Percentiles rank a stretch among this genome's conserved stretches.
Conservation (phyloP, 2,888 invertebrate genomes). For the Scrobipalpa costella region DNA sequence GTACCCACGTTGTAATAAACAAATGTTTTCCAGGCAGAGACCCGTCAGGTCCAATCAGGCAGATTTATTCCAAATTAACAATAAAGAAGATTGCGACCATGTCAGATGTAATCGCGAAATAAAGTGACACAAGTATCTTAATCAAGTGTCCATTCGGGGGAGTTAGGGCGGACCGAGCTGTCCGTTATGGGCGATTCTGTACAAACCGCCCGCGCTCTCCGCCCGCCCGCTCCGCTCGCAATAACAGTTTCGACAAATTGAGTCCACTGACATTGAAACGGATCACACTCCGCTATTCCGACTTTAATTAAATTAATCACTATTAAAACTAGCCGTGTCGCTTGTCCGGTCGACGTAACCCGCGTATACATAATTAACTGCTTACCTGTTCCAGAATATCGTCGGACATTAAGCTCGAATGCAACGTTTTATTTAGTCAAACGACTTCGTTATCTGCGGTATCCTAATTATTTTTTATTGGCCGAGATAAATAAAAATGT, state of each 20-base stretch:
- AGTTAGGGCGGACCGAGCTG: conserved; percentile 65
- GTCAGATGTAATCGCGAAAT: conserved; percentile 74
- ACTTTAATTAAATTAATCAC: conserved; percentile 33
- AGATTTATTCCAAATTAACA: conserved; percentile 63
- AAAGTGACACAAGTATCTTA: conserved; percentile 78
- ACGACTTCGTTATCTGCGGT: conserved; percentile 22
- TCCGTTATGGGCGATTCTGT: conserved; percentile 70
- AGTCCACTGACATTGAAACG: conserved; percentile 67
- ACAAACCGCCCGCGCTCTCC: conserved; percentile 50
- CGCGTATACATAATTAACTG: neutral
- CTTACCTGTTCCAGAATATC: conserved; percentile 6
- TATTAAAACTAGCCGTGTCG: conserved; percentile 12
- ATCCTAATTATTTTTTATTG: conserved; percentile 25
- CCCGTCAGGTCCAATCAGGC: conserved; percentile 41
- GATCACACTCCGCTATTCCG: conserved; percentile 50
- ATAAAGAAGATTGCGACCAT: conserved; percentile 67
- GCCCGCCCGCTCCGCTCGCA: conserved; percentile 43
- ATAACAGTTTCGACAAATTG: conserved; percentile 79
- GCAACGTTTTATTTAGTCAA: neutral
- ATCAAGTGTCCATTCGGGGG: conserved; percentile 75
- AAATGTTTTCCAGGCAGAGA: conserved; percentile 12
- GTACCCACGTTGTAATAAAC: conserved; percentile 18
- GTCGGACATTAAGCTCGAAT: neutral
- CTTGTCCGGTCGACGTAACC: neutral
- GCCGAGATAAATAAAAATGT: conserved; percentile 22